A percentile compares a stretch with the other conserved stretches of the same genome.
Evolutionary conservation across 2,888 invertebrate genomes (phyloP).

Genomic region (Galeopsomyia nigrocyanea): DNA sequence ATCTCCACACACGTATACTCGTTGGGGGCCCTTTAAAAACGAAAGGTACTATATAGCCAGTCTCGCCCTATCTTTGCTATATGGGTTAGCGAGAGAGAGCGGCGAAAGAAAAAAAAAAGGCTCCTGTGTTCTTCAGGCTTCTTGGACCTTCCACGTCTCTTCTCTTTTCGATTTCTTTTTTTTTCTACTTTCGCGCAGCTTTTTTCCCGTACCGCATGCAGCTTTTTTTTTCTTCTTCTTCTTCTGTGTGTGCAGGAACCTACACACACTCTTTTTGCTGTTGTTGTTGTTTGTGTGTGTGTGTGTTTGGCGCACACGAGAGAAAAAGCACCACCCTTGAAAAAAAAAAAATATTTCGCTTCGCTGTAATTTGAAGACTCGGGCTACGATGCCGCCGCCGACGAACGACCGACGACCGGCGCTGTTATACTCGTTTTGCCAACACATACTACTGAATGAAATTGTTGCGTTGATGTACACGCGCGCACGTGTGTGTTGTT

Average conservation of each 20-base stretch:
- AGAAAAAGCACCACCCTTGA: neutral
- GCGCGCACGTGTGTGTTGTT: too few species aligned
- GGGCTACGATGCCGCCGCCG: neutral
- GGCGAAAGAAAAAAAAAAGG: constrained; percentile 53
- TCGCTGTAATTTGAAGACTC: neutral
- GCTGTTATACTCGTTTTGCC: neutral
- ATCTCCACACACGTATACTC: constrained; percentile 35
- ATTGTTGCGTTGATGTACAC: too few species aligned
- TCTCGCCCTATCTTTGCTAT: constrained; percentile 17
- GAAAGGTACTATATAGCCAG: too few species aligned
- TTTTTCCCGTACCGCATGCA: constrained; percentile 17
- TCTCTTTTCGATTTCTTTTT: neutral
- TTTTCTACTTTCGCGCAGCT: constrained; percentile 18
- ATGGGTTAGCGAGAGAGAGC: constrained; percentile 52
- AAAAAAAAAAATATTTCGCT: neutral
- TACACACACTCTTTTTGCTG: constrained; percentile 7
- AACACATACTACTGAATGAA: too few species aligned
- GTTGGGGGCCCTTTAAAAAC: neutral
- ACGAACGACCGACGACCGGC: neutral
- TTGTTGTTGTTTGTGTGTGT: neutral
- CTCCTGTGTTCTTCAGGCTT: constrained; percentile 63
- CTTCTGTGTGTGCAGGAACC: constrained; percentile 1
- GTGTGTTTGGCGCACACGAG: neutral
- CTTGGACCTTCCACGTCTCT: constrained; percentile 50
- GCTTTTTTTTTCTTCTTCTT: constrained; percentile 12